phyloP scores from a whole-genome alignment of 2,797 vertebrate genomes.

The Trichosurus vulpecula region DNA sequence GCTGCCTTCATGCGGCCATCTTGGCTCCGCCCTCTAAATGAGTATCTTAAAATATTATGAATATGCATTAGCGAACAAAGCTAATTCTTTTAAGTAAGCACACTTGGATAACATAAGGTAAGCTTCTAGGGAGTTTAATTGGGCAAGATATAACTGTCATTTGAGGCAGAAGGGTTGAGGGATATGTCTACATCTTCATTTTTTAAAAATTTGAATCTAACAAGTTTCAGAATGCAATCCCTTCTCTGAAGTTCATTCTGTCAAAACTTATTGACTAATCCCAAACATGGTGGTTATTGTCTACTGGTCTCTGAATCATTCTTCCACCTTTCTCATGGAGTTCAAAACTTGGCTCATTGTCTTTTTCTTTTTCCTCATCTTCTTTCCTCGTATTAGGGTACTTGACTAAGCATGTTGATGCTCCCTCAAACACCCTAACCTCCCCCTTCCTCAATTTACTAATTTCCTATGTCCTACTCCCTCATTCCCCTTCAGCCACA shows the following conservation, averaged over 20 bases:
- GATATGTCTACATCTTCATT: background rate
- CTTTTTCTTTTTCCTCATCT: background rate
- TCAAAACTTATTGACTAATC: background rate
- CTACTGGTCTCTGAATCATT: background rate
- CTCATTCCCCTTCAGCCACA: background rate
- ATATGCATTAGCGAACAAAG: conserved; percentile 33
- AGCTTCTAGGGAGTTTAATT: conserved; percentile 33
- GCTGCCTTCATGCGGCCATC: too few relatives aligned
- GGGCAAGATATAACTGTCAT: conserved; percentile 8
- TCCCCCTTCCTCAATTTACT: background rate
- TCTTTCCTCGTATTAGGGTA: background rate
- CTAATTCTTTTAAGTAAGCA: conserved; percentile 2
- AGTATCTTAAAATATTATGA: background rate
- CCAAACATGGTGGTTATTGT: background rate
- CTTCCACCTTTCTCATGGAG: background rate
- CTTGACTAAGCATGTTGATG: background rate
- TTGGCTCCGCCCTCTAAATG: too few relatives aligned
- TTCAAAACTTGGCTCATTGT: background rate
- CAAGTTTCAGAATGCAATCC: conserved; percentile 49
- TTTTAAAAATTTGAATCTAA: conserved; percentile 39
- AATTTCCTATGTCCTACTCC: background rate
- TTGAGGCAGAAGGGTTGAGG: conserved; percentile 46
- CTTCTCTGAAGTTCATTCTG: background rate
- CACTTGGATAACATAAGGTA: background rate
- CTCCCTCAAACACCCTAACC: background rate